Percentiles rank a stretch among this genome's conserved stretches.
Conservation (phyloP, 2,113 vertebrate species). For the Gasterosteus nipponicus region DNA sequence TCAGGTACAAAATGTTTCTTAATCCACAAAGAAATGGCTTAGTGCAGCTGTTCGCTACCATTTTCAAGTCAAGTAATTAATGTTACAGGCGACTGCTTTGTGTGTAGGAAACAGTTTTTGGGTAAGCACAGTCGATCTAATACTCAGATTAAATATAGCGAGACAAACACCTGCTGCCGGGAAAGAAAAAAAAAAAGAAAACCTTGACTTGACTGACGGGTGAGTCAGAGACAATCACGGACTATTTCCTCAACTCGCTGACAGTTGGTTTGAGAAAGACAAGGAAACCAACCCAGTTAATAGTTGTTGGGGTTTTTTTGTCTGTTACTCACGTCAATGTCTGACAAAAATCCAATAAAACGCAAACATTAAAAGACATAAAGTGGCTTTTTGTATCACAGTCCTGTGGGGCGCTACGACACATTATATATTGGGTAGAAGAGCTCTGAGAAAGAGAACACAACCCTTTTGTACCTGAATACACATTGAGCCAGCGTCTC, state of each 20-base stretch:
- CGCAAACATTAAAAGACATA: conserved; percentile 27
- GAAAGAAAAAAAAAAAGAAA: conserved; percentile 2
- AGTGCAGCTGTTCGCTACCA: conserved; percentile 14
- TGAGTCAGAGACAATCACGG: conserved; percentile 38
- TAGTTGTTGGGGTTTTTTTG: conserved; percentile 37
- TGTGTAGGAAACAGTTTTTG: conserved; percentile 9
- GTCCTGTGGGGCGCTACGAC: conserved; percentile 9
- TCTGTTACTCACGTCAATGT: conserved; percentile 50
- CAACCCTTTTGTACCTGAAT: neutral
- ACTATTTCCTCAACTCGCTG: conserved; percentile 46
- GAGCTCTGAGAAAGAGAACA: neutral
- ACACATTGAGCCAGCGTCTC: conserved; percentile 7
- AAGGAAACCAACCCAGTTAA: conserved; percentile 44
- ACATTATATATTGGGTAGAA: neutral
- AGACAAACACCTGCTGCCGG: conserved; percentile 41
- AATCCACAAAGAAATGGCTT: conserved; percentile 22
- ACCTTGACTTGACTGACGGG: conserved; percentile 54
- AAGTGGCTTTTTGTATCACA: conserved; percentile 5
- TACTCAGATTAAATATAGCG: conserved; percentile 37
- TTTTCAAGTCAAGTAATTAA: conserved; percentile 24
- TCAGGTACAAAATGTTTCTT: conserved; percentile 9
- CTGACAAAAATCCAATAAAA: conserved; percentile 51
- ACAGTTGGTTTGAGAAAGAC: conserved; percentile 48
- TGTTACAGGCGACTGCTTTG: conserved; percentile 15
- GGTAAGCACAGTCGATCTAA: conserved; percentile 36